Percentiles rank a stretch among this genome's conserved stretches.
phyloP scores from a whole-genome alignment of 2,888 invertebrate genomes.

The Stegophylla sp. region DNA sequence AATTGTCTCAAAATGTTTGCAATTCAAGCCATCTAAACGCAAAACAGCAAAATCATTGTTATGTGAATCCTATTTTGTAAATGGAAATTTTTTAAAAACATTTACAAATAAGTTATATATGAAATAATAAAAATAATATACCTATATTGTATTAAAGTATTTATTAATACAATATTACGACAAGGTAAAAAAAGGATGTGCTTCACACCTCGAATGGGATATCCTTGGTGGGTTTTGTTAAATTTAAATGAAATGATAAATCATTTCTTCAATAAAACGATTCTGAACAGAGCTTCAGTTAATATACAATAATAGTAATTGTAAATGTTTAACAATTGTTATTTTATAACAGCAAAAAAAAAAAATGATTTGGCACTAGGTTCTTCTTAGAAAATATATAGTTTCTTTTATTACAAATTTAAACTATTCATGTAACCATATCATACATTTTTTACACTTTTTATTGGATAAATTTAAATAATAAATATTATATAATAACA shows the following conservation, averaged over 20 bases:
- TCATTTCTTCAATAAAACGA: no score
- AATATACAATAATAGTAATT: no score
- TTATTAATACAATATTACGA: no score
- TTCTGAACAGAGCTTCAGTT: no score
- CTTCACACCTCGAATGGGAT: no score
- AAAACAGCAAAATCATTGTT: slow-evolving; percentile 22
- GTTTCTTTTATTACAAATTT: no score
- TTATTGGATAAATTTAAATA: neutral
- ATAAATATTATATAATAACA: neutral
- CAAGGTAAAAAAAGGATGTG: no score
- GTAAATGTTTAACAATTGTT: no score
- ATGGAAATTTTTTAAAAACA: neutral
- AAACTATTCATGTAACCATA: neutral
- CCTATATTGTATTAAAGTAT: no score
- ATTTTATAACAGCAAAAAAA: neutral
- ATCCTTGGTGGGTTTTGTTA: no score
- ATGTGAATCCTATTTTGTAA: slow-evolving; percentile 5
- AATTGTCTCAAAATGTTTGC: slow-evolving; percentile 22
- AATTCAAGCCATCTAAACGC: slow-evolving; percentile 23
- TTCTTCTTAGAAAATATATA: neutral
- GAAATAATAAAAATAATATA: neutral
- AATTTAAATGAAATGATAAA: no score
- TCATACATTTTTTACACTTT: neutral
- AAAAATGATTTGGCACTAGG: neutral
- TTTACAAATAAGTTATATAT: no score